phyloP scores from a whole-genome alignment of 2,113 vertebrate genomes.

The Arothron firmamentum region DNA sequence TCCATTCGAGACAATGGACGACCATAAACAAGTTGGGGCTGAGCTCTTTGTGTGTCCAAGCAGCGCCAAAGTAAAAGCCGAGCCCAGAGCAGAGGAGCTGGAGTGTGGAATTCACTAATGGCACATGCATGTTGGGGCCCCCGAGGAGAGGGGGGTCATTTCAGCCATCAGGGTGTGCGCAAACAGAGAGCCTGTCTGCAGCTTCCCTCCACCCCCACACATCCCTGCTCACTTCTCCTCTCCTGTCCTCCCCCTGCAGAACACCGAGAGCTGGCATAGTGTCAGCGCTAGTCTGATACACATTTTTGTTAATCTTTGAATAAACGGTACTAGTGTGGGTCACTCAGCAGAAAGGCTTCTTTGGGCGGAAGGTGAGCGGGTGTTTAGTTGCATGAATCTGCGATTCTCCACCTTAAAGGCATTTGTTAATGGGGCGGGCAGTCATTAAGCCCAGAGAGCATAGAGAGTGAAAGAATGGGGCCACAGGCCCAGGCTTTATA shows the following conservation, averaged over 20 bases:
- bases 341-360: constrained; percentile 56
- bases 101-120: constrained; percentile 79
- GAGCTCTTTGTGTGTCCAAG: constrained; percentile 62
- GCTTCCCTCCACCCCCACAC: constrained; percentile 40
- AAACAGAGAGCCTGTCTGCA: constrained; percentile 71
- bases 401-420: constrained; percentile 72
- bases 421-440: constrained; percentile 75
- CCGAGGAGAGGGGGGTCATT: constrained; percentile 66
- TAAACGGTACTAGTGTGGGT: constrained; percentile 59
- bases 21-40: constrained; percentile 65
- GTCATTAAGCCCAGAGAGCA: constrained; percentile 73
- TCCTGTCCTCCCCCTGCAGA: constrained; percentile 33
- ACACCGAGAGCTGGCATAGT: constrained; percentile 23
- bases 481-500: constrained; percentile 76
- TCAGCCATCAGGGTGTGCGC: constrained; percentile 70
- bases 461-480: constrained; percentile 77
- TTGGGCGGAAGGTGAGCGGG: constrained; percentile 47
- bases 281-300: constrained; percentile 57
- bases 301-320: constrained; percentile 63
- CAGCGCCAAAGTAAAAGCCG: constrained; percentile 59
- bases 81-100: constrained; percentile 67
- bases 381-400: constrained; percentile 53
- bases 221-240: constrained; percentile 35
- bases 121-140: constrained; percentile 75
- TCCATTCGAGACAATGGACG: constrained; percentile 70